phyloP scores from a whole-genome alignment of 2,797 vertebrate species.

The Hoplostethus atlanticus region DNA sequence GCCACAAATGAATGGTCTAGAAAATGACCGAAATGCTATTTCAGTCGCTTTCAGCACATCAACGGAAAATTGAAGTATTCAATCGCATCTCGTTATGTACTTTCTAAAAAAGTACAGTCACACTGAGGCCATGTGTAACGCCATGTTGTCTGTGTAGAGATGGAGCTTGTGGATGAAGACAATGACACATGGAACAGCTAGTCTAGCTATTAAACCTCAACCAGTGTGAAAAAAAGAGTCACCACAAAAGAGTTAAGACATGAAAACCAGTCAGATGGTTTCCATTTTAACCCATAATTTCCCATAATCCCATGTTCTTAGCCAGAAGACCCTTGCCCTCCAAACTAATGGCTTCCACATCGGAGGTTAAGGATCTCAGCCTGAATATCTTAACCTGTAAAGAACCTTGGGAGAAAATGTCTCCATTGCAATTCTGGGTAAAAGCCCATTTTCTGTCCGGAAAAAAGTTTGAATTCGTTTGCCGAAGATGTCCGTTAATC shows the following conservation, averaged over 20 bases:
- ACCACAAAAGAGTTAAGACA: slow-evolving; percentile 71
- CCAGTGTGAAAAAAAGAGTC: slow-evolving; percentile 48
- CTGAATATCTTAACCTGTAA: slow-evolving; percentile 77
- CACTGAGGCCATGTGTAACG: slow-evolving; percentile 50
- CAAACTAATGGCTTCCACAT: slow-evolving; percentile 80
- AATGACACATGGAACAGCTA: slow-evolving; percentile 52
- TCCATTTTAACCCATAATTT: slow-evolving; percentile 74
- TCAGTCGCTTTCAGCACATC: slow-evolving; percentile 74
- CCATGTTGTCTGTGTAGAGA: slow-evolving; percentile 15
- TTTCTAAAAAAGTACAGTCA: slow-evolving; percentile 63
- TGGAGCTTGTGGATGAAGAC: slow-evolving; percentile 41
- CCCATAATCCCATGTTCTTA: slow-evolving; percentile 75
- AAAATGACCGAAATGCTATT: slow-evolving; percentile 75
- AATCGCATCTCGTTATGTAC: slow-evolving; percentile 68
- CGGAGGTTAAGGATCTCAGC: slow-evolving; percentile 71
- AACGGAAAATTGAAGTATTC: slow-evolving; percentile 77
- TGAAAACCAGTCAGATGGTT: slow-evolving; percentile 80
- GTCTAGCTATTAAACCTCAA: slow-evolving; percentile 56
- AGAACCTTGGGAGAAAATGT: slow-evolving; percentile 67
- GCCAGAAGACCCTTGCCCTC: slow-evolving; percentile 65
- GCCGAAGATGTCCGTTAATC: slow-evolving; percentile 80
- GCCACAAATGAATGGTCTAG: slow-evolving; percentile 68
- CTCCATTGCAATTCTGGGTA: slow-evolving; percentile 66
- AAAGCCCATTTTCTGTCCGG: slow-evolving; percentile 63
- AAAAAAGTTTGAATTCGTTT: slow-evolving; percentile 78